Base-by-base conservation (phyloP, 2,797 vertebrate species). In the Sebastes matsubarae region DNA sequence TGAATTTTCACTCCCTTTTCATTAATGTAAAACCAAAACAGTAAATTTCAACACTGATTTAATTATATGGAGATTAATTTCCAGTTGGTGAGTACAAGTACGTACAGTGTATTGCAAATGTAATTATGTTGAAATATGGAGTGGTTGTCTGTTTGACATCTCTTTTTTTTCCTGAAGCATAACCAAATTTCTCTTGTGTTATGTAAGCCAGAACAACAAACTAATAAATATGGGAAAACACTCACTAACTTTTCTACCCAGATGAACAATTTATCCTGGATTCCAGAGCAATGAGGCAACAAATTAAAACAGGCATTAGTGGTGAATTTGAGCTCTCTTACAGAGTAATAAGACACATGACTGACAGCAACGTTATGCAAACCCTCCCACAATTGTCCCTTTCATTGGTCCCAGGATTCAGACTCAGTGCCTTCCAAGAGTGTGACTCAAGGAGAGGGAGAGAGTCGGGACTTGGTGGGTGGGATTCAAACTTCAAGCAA, bases 201-300 rank as follows among this genome's bases (percentile, higher is more conserved):
- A 68, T 60, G 24, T 72, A 78, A 80, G 32, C 27, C 73, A 77
- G 67, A 83, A 71, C 67, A 82, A 88, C 76, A 81, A 87, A 61
- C 73, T 63, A 74, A 85, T 80, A 87, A 55, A 84, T 71, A 77
- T 66, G 30, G n/a, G 68, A 75, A 75, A 84, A 89, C 50, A 64
- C 36, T 66, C 24, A 32, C 66, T 79, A 58, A 77, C 32, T 63
- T 75, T 71, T 65, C 68, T 63, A 74, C 34, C 68, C 60, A 84
- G 59, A 82, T 38, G 72, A 86, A 84, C 87, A 90, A 75, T 86
- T 90, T 86, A 82, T 84, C 73, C 84, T 58, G 68, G 77, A 95
- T 93, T 93, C 91, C 89, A 92, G 86, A 81, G 88, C 90, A 92
- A 90, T 87, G 89, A 93, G 89, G 91, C 89, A 92, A 92, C 92